phyloP scores from a whole-genome alignment of 2,113 vertebrate genomes.

The Lipotes vexillifer region DNA sequence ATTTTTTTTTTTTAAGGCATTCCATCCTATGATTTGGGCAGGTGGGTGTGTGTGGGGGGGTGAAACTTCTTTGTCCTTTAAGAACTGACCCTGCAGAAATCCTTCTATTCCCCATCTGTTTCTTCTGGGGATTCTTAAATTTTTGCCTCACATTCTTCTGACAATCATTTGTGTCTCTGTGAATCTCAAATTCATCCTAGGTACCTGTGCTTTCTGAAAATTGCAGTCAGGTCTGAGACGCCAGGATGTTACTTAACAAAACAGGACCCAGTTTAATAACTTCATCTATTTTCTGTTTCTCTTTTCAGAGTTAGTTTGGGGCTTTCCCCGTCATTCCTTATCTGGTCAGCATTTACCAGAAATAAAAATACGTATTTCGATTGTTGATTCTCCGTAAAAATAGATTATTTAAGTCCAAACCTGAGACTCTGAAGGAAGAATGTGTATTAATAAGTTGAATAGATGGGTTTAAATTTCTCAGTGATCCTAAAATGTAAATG shows the following conservation, averaged over 20 bases:
- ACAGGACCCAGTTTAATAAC: not conserved
- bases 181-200: not conserved
- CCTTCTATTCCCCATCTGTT: not conserved
- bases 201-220: not conserved
- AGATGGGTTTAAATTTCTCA: not conserved
- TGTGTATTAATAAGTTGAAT: not conserved
- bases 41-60: no score
- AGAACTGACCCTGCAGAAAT: not conserved
- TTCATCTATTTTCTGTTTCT: conserved; percentile 18
- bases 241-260: not conserved
- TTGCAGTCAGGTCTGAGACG: not conserved
- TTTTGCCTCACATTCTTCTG: not conserved
- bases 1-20: not conserved
- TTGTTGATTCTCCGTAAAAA: conserved; percentile 36
- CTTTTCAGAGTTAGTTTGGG: not conserved
- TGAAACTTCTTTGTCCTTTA: not conserved
- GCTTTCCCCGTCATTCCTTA: not conserved
- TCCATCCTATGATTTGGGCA: not conserved
- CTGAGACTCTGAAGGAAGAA: not conserved
- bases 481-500: not conserved
- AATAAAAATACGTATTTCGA: not conserved
- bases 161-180: not conserved
- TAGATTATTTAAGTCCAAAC: not conserved
- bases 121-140: not conserved
- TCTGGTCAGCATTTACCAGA: not conserved